Conservation (phyloP, 2,797 vertebrate species). For the Percopsis omiscomaycus region DNA sequence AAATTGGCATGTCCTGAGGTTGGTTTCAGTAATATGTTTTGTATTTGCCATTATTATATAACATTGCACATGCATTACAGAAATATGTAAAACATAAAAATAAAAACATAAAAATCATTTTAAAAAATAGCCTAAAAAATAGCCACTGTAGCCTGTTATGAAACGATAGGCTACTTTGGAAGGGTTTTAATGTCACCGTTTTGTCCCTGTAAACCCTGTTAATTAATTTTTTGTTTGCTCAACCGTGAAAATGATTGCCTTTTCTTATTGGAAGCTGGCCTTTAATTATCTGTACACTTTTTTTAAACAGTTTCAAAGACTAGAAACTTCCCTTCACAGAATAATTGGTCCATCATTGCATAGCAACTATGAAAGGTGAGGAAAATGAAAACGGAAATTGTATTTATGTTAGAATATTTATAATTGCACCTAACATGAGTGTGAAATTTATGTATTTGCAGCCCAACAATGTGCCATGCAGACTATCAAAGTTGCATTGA, state of each 20-base stretch:
- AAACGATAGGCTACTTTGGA: background rate
- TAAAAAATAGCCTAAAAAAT: no score
- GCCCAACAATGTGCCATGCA: constrained; percentile 54
- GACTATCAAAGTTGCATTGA: constrained; percentile 76
- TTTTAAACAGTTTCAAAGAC: constrained; percentile 84
- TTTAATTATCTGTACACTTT: constrained; percentile 66
- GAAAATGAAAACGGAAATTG: background rate
- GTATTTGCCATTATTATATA: background rate
- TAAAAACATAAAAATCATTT: no score
- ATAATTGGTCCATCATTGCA: constrained; percentile 78
- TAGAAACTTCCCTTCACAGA: constrained; percentile 88
- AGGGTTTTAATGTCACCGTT: background rate
- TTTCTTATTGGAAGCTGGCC: constrained; percentile 33
- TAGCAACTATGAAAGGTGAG: constrained; percentile 84
- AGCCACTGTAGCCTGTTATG: background rate
- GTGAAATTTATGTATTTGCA: constrained; percentile 52
- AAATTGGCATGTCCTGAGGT: constrained; percentile 96
- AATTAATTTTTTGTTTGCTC: background rate
- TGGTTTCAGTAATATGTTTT: constrained; percentile 47
- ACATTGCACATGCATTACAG: background rate
- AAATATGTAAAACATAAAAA: background rate
- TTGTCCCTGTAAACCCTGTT: background rate
- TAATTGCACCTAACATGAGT: constrained; percentile 11
- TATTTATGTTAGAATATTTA: background rate
- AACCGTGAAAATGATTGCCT: constrained; percentile 21